Base-by-base conservation (phyloP, 2,797 vertebrate genomes). In the Meda fulgida region DNA sequence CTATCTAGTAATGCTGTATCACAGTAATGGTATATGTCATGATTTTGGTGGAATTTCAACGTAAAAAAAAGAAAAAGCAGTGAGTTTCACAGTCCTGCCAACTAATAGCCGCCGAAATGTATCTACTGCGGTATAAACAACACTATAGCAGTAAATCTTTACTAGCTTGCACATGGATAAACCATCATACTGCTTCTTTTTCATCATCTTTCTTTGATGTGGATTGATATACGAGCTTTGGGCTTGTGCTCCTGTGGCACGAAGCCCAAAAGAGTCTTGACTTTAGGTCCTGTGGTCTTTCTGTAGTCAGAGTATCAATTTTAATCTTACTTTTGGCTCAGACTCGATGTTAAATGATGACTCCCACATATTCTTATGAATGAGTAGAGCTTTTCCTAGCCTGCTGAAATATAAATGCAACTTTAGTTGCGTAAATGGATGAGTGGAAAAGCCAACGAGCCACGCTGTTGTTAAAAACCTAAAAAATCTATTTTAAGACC, bases 241-340 rank as follows among this genome's bases (percentile, higher is more conserved):
- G 34, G 60, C 60, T 51, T 36, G 40, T 63, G 55, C 36, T 63
- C 38, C 55, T 73, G 19, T 46, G 29, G 53, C 38, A 34, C n/a
- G 58, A 80, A 55, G 29, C 31, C 23, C 34, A 38, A 26, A 13
- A 36, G 70, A 29, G 18, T 34, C 51, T 43, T 36, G 18, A 65
- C 77, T 65, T 38, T 43, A 36, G n/a, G 70, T 48, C 40, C 31
- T 78, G 66, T 29, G 51, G 80, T 78, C 40, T 70, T 82, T 86
- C 73, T 70, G 67, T 26, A 78, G 65, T 40, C 67, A 58, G 34
- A 83, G 76, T 31, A 66, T 79, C 60, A 66, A 86, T 80, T 65
- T 72, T 43, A 78, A 82, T 86, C 38, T 71, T 76, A 69, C 34
- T 46, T 36, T 80, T 86, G 75, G 46, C 69, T 66, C 77, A 13